These are phyloP conservation scores for Stigmatopora argus DNA, from an alignment of 2,113 vertebrate genomes.

Conservation along the genomic window DNA sequence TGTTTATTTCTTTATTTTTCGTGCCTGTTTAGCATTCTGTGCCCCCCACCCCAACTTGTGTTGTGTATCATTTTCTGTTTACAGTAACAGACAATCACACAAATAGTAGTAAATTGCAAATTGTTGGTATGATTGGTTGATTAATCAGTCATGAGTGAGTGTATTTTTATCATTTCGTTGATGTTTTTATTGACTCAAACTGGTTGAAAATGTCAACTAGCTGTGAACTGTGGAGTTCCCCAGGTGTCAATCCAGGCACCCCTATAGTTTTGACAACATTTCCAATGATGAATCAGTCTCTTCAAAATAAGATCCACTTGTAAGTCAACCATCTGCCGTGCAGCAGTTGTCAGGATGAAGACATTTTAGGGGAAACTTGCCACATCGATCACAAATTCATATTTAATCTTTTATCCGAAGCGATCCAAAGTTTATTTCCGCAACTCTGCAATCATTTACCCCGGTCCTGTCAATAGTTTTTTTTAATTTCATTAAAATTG, in stretches of 20 bases:
- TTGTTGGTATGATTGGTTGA: no score
- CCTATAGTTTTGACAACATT: neutral
- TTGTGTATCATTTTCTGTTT: conserved; percentile 21
- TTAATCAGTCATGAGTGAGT: no score
- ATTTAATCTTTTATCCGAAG: neutral
- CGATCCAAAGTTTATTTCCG: neutral
- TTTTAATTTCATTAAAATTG: conserved; percentile 71
- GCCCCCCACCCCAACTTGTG: neutral
- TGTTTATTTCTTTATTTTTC: conserved; percentile 11
- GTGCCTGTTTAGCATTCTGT: conserved; percentile 33
- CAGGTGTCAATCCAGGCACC: neutral
- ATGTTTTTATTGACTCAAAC: no score
- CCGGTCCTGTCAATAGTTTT: conserved; percentile 42
- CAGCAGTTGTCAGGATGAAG: neutral
- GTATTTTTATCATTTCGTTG: no score
- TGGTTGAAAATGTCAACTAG: neutral
- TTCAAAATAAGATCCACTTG: neutral
- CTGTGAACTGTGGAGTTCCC: neutral
- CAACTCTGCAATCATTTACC: conserved; percentile 22
- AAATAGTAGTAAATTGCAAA: no score
- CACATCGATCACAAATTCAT: neutral
- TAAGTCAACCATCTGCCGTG: neutral
- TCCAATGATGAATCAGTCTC: neutral
- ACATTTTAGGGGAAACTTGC: neutral
- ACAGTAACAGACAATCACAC: neutral